Conservation (phyloP, 2,888 invertebrate species). For the Elgonia sp. region DNA sequence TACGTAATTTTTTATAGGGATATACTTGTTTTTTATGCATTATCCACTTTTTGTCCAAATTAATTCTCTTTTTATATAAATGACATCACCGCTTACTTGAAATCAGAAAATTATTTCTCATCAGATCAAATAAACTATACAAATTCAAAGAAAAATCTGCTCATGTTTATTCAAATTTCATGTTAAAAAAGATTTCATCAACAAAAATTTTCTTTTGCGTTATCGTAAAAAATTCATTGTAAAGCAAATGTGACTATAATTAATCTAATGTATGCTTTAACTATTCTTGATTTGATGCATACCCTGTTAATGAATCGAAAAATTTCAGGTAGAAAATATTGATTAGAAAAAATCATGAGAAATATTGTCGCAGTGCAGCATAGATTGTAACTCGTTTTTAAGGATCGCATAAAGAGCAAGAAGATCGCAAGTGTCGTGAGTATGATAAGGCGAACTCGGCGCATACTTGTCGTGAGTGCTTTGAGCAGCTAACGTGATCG, state of each 20-base stretch:
- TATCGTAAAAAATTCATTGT: constrained; percentile 37
- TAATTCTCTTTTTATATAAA: not conserved
- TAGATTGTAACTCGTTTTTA: constrained; percentile 47
- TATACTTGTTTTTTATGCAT: too few relatives aligned
- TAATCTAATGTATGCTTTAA: not conserved
- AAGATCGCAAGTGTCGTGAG: constrained; percentile 82
- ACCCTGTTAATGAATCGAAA: too few relatives aligned
- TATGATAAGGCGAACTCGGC: constrained; percentile 81
- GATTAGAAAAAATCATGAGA: constrained; percentile 17
- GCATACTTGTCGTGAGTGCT: constrained; percentile 84
- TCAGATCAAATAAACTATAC: constrained; percentile 34
- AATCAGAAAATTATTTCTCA: not conserved
- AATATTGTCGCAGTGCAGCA: constrained; percentile 61
- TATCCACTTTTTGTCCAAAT: too few relatives aligned
- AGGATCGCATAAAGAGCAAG: constrained; percentile 83
- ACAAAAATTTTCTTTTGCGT: constrained; percentile 25
- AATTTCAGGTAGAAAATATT: not conserved
- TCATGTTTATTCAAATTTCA: constrained; percentile 52
- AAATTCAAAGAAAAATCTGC: constrained; percentile 13
- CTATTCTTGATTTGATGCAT: too few relatives aligned
- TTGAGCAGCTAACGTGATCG: constrained; percentile 80
- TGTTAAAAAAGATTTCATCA: constrained; percentile 54
- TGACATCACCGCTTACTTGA: constrained; percentile 1
- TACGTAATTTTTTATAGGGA: too few relatives aligned
- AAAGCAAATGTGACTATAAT: constrained; percentile 3